Percentiles rank a stretch among this genome's conserved stretches.
phyloP scores from a whole-genome alignment of 2,888 invertebrate genomes.

The Drosophila villosipedis region DNA sequence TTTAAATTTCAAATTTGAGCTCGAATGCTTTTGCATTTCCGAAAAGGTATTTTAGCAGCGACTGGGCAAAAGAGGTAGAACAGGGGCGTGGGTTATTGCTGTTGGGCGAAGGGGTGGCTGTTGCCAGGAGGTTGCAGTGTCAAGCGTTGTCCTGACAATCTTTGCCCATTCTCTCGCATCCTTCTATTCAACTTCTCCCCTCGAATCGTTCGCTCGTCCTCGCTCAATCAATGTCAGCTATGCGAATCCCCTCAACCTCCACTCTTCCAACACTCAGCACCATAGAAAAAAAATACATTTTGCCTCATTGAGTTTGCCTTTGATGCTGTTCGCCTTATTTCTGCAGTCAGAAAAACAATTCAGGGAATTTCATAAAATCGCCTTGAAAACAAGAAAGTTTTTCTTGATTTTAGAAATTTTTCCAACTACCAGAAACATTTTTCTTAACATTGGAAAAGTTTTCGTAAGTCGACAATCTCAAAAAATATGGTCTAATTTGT shows the following conservation, averaged over 20 bases:
- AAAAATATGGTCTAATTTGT: background rate
- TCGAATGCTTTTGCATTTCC: constrained; percentile 15
- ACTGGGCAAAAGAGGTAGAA: background rate
- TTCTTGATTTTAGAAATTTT: background rate
- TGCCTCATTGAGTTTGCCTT: constrained; percentile 44
- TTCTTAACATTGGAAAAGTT: background rate
- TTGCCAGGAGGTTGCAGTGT: constrained; percentile 10
- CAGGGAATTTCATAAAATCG: background rate
- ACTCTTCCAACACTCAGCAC: no score
- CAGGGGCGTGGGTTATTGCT: background rate
- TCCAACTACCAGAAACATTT: background rate
- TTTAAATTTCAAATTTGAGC: background rate
- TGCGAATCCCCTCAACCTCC: background rate
- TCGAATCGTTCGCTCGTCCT: constrained; percentile 27
- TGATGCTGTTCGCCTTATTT: constrained; percentile 36
- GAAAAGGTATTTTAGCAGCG: constrained; percentile 36
- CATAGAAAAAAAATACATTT: constrained; percentile 23
- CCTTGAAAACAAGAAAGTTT: background rate
- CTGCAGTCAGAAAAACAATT: background rate
- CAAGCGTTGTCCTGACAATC: constrained; percentile 45
- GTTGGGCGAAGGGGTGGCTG: no score
- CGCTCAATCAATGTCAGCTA: constrained; percentile 75
- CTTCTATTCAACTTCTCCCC: constrained; percentile 8
- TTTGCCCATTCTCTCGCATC: constrained; percentile 53
- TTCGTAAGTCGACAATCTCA: background rate